phyloP scores from a whole-genome alignment of 2,888 invertebrate species.

The Heteropelma amictum region DNA sequence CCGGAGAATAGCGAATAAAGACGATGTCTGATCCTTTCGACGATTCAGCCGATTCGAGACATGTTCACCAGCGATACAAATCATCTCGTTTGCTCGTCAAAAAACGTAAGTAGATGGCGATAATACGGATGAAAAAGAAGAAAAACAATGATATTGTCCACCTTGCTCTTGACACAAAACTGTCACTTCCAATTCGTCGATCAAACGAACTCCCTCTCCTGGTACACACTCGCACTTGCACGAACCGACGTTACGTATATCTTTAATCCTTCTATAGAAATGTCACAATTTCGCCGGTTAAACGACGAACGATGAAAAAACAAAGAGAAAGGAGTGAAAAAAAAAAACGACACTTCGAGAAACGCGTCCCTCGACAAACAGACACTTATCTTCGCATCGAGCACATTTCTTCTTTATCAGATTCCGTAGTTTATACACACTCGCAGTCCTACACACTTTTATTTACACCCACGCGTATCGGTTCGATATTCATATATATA shows the following conservation, averaged over 20 bases:
- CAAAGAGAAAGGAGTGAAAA: neutral
- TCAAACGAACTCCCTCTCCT: neutral
- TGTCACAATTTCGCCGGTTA: neutral
- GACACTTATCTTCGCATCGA: neutral
- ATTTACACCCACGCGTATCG: too few relatives aligned
- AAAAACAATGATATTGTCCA: neutral
- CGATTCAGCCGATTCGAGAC: constrained; percentile 10
- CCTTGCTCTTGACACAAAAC: neutral
- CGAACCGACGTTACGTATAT: neutral
- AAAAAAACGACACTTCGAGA: neutral
- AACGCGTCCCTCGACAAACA: neutral
- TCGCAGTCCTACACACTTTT: neutral
- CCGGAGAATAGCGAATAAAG: constrained; percentile 7
- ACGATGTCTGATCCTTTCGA: constrained; percentile 1
- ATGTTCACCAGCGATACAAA: neutral
- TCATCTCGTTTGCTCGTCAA: constrained; percentile 27
- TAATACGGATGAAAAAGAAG: neutral
- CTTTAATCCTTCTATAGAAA: neutral
- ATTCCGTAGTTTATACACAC: neutral
- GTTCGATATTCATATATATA: too few relatives aligned
- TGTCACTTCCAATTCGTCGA: neutral
- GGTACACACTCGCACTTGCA: neutral
- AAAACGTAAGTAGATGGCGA: neutral
- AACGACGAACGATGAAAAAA: neutral
- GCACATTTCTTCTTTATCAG: neutral